These are phyloP conservation scores for Lacanobia wlatinum DNA, from an alignment of 2,888 invertebrate species.

Conservation along the genomic window DNA sequence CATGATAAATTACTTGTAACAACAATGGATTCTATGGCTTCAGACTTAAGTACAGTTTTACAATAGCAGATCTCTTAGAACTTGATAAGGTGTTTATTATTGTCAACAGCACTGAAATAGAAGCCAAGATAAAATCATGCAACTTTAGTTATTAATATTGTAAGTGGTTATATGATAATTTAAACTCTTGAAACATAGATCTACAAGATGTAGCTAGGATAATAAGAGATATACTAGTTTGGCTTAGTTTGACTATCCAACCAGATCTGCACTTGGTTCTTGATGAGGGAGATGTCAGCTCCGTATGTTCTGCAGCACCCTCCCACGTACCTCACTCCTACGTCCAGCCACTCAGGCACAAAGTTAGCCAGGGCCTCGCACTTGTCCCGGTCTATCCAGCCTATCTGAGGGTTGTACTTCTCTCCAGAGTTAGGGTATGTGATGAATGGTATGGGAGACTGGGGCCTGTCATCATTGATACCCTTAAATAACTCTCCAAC, in stretches of 20 bases:
- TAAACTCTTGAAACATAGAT: not conserved
- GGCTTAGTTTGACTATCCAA: slow-evolving; percentile 52
- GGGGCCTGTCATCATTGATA: slow-evolving; percentile 75
- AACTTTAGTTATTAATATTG: slow-evolving; percentile 20
- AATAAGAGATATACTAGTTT: not conserved
- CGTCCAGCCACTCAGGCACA: slow-evolving; percentile 94
- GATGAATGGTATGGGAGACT: slow-evolving; percentile 92
- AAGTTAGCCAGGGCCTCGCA: slow-evolving; percentile 92
- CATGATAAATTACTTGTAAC: slow-evolving; percentile 9
- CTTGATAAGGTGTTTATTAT: slow-evolving; percentile 18
- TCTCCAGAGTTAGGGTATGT: slow-evolving; percentile 98
- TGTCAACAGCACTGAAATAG: slow-evolving; percentile 21
- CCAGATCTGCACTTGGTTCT: slow-evolving; percentile 74
- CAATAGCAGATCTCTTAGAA: slow-evolving; percentile 11
- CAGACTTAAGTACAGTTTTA: not conserved
- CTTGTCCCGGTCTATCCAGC: slow-evolving; percentile 93
- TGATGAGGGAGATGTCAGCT: slow-evolving; percentile 93
- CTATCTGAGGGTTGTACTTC: slow-evolving; percentile 91
- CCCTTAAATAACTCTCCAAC: slow-evolving; percentile 78
- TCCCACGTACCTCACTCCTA: slow-evolving; percentile 95
- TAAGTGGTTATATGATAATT: not conserved
- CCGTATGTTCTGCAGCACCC: slow-evolving; percentile 97
- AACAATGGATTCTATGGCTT: not conserved
- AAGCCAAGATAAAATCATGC: slow-evolving; percentile 7
- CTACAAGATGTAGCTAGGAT: not conserved